Evolutionary conservation across 2,888 invertebrate species (phyloP).

Genomic region (Clepsis dumicolana): DNA sequence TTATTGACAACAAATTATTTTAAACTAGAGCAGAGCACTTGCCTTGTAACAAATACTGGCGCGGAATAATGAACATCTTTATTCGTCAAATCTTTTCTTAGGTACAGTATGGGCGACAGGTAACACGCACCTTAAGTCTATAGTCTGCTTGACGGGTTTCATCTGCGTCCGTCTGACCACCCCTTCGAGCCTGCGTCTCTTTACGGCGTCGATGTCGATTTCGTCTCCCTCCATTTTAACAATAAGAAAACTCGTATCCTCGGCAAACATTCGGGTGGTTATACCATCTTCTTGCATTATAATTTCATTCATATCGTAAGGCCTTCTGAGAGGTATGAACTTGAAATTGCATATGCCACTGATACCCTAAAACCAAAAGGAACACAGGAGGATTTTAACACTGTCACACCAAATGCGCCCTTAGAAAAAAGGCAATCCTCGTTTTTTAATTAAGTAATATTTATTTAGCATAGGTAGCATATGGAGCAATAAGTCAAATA

Average conservation of each 20-base stretch:
- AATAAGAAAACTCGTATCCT: conserved; percentile 72
- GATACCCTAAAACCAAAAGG: conserved; percentile 54
- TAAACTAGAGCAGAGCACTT: neutral
- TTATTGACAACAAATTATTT: neutral
- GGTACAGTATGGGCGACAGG: conserved; percentile 6
- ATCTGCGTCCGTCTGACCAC: conserved; percentile 58
- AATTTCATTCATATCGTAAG: conserved; percentile 47
- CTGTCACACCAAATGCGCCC: neutral
- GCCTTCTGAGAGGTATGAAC: conserved; percentile 62
- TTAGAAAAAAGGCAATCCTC: too few relatives aligned
- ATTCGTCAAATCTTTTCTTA: conserved; percentile 13
- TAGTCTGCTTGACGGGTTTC: conserved; percentile 64
- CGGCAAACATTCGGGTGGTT: conserved; percentile 61
- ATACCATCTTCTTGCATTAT: conserved; percentile 60
- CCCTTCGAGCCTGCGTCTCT: conserved; percentile 59
- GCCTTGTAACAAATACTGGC: conserved; percentile 4
- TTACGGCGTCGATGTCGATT: conserved; percentile 53
- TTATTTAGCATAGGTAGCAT: too few relatives aligned
- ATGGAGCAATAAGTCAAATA: too few relatives aligned
- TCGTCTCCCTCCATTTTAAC: conserved; percentile 69
- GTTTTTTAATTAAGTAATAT: too few relatives aligned
- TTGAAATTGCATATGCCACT: conserved; percentile 67
- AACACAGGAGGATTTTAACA: neutral
- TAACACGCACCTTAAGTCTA: conserved; percentile 69
- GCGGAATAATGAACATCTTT: conserved; percentile 3